Evolutionary conservation across 2,113 vertebrate genomes (phyloP), one percentile per base, ranked within the genome.

Genomic region (Thamnaconus septentrionalis): DNA sequence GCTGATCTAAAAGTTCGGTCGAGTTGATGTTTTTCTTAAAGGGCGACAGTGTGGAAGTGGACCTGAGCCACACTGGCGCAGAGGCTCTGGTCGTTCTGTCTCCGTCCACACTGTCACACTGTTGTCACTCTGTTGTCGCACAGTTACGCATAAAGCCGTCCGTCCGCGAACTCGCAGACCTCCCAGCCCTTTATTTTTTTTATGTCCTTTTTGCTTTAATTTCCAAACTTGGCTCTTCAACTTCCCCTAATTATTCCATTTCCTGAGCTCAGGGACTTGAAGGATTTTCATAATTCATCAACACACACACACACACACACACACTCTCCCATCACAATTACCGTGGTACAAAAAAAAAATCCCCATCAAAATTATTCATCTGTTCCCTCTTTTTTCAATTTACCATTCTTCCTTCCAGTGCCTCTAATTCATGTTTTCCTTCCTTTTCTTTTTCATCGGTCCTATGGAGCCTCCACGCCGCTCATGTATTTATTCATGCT

Each of bases 401-500:
- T 81, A 5, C 71, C 56, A 61, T 84, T 75, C 63, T 83, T 75
- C 74, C 71, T 75, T 79, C 78, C 69, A 73, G 62, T 80, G 60
- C 64, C 67, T 69, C 64, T 83, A 81, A 86, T 85, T 85, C 58
- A 74, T 83, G 70, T 71, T 72, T 73, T 70, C 59, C 18, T 31
- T 31, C 18, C 18, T 31, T 31, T 76, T 57, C 76, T 52, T 75
- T 74, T 85, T 85, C 76, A 88, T 86, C 80, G 72, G 82, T 72
- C 77, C 66, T 86, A 71, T 79, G 73, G 78, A 78, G 77, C 77
- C 57, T 49, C 66, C 59, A 64, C 70, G 5, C 64, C 56, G 75
- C 82, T 88, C 81, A 87, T 87, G 87, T 88, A 80, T 88, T 89
- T 88, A 88, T 87, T 87, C 86, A 89, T 85, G 77, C 72, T 69